Evolutionary conservation across 1,140 invertebrate species (phyloP), one percentile per base, ranked within the genome.

Genomic region (Bombus terrestris): DNA sequence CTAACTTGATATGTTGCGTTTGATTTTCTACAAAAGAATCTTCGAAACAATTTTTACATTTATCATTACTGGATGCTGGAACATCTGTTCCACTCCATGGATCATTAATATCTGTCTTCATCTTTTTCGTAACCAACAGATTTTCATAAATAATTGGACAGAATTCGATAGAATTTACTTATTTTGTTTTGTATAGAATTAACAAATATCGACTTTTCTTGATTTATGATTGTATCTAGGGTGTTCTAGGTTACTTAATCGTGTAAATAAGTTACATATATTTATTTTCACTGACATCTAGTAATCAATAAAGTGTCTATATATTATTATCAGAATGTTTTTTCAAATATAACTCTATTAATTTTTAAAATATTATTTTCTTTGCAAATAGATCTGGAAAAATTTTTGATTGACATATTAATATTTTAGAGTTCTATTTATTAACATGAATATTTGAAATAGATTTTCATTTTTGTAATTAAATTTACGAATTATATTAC

Each of bases 41-140:
- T 72, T 94, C 94, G 37, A 94, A 94, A n/a, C 75, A 85, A 62
- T 73, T 87, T 37, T 35, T 75, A 53, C 62, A 73, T n/a, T 83
- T 59, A 25, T 66, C 59, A 15, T 91, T 64, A 28, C 28, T 9
- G 2, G 62, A 74, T 28, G 47, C 18, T 41, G 62, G 39, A 39
- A 62, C 28, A 39, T 74, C 77, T 13, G 47, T 59, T 62, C 74
- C 86, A 3, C 64, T 83, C 93, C 93, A 94, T 43, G 93, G 93
- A 90, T 94, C 92, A 35, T 75, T 84, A 41, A 86, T 83, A 8
- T 89, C 89, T 57, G 92, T 91, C 86, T 92, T 94, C 93, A 94
- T 94, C 35, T 83, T 93, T 87, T 71, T 25, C 32, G 15, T 69
- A 37, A 75, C 37, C 39, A 53, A 10, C 22, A 64, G 22, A 18